phyloP scores from a whole-genome alignment of 2,888 invertebrate genomes.

The Polymixis flavicincta region DNA sequence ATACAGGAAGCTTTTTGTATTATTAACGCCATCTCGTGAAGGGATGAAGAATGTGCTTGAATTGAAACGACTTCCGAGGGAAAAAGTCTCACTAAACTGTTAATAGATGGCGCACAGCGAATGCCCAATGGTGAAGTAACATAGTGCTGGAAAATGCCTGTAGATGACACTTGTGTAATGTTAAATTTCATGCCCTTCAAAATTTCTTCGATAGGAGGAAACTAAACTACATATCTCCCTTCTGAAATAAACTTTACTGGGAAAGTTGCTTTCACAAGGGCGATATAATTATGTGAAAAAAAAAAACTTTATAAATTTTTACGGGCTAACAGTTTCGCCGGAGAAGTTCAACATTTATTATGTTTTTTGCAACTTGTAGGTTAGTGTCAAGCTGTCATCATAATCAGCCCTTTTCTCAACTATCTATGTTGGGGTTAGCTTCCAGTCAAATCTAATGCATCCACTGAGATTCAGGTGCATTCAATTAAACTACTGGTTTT shows the following conservation, averaged over 20 bases:
- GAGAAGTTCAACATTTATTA: too few species aligned
- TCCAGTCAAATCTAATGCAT: too few species aligned
- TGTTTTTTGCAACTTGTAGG: too few species aligned
- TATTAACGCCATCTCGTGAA: slow-evolving; percentile 15
- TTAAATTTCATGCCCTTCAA: not conserved
- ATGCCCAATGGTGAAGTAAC: not conserved
- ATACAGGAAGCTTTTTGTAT: not conserved
- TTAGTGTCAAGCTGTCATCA: too few species aligned
- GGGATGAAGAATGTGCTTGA: not conserved
- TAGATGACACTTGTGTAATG: slow-evolving; percentile 9
- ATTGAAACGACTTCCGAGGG: not conserved
- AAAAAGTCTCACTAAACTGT: not conserved
- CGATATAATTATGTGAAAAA: too few species aligned
- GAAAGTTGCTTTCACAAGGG: too few species aligned
- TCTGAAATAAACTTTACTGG: not conserved
- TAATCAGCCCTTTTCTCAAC: too few species aligned
- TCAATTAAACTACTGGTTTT: too few species aligned
- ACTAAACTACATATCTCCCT: not conserved
- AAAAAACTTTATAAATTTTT: too few species aligned
- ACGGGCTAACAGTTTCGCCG: too few species aligned
- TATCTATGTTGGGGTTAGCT: too few species aligned
- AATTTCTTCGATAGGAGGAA: not conserved
- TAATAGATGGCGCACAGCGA: slow-evolving; percentile 14
- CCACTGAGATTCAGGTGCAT: too few species aligned
- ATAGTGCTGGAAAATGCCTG: not conserved